A percentile compares a stretch with the other conserved stretches of the same genome.
phyloP scores from a whole-genome alignment of 2,797 vertebrate genomes.

The Cercopithecus hamlyni region DNA sequence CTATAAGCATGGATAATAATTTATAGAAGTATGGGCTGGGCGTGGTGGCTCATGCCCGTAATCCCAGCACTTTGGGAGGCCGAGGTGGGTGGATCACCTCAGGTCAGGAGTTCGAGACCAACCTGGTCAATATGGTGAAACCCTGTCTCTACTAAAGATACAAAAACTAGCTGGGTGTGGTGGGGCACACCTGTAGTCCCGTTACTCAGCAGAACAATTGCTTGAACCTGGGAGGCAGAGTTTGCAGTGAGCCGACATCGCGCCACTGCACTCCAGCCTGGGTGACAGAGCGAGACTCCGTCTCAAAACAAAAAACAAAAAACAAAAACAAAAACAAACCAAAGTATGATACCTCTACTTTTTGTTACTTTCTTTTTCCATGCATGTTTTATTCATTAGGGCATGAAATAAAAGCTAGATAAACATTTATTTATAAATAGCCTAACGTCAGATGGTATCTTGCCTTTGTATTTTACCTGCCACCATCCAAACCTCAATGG shows the following conservation, averaged over 20 bases:
- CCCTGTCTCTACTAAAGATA: not conserved
- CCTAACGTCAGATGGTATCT: conserved; percentile 60
- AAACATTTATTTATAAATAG: conserved; percentile 71
- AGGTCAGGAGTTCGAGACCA: not conserved
- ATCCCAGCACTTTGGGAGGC: not conserved
- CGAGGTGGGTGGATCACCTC: not conserved
- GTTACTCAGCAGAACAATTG: not conserved
- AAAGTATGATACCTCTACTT: conserved; percentile 2
- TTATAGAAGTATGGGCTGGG: not conserved
- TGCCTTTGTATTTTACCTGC: conserved; percentile 72
- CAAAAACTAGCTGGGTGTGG: not conserved
- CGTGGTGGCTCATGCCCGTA: not conserved
- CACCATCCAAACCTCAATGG: conserved; percentile 64
- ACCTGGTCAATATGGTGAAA: not conserved
- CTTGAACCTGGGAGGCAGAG: not conserved
- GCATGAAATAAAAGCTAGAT: conserved; percentile 63
- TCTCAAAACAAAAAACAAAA: not conserved
- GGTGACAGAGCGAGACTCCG: not conserved
- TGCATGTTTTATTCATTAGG: conserved; percentile 26
- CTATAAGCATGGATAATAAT: conserved; percentile 7
- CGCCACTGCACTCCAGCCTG: not conserved
- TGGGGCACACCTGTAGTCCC: not conserved
- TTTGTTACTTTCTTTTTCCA: conserved; percentile 57
- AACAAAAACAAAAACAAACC: too few species aligned
- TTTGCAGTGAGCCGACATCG: not conserved